Evolutionary conservation across 2,888 invertebrate species (phyloP), one percentile per base, ranked within the genome.

Genomic region (Fissipunctia ypsillon): DNA sequence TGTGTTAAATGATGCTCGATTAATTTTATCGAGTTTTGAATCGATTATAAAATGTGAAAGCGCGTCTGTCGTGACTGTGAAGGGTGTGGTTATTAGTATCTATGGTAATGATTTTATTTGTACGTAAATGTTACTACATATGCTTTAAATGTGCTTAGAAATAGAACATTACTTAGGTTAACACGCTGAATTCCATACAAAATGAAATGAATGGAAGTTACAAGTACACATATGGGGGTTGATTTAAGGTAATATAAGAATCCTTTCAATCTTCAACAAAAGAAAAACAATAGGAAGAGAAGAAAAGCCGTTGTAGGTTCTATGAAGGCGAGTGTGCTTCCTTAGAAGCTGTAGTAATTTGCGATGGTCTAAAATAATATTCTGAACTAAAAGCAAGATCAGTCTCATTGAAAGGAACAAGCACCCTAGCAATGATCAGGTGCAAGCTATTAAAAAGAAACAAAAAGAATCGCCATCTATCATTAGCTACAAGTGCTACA

Each of bases 51-150:
- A 88, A 88, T 88, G 80, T 84, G 83, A 85, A 86, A 80, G 86
- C 83, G 85, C 92, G 92, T 93, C 91, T 93, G 93, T 91, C 89
- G 87, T 84, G 81, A 78, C 83, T 81, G 84, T 83, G 84, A 81
- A 82, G 74, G 85, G 72, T 79, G 80, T 83, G 81, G 83, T 87
- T 81, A 79, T 87, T 78, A 80, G 71, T 76, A 84, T 85, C 85
- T 87, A 89, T 84, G 83, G n/a, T 88, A 83, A 87, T 89, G 79
- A 73, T 61, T 84, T 83, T 85, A 89, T 87, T 87, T 78, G 73
- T 79, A 56, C 45, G 28, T 35, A n/a, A 64, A 68, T 60, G n/a
- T 50, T n/a, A n/a, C n/a, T n/a, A n/a, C n/a, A n/a, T n/a, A n/a
- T n/a, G n/a, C n/a, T n/a, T n/a, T n/a, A n/a, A 63, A 16, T 14